phyloP scores from a whole-genome alignment of 2,113 vertebrate species.

The Gasterosteus nipponicus region DNA sequence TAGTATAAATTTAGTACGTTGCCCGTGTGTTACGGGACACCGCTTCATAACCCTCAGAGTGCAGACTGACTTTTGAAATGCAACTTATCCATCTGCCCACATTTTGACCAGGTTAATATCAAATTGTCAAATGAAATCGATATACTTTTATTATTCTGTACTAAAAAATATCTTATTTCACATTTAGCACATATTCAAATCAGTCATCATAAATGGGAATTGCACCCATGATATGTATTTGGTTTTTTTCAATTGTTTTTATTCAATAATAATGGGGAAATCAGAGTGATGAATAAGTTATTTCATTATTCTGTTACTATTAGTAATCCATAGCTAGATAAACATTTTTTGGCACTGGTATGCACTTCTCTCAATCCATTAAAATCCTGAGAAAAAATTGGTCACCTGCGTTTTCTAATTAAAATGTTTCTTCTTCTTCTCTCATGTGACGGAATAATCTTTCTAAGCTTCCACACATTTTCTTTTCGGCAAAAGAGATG shows the following conservation, averaged over 20 bases:
- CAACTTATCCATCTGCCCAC: no score
- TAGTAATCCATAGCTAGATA: background rate
- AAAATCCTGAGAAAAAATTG: background rate
- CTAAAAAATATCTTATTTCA: no score
- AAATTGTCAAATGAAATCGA: no score
- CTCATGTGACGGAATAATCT: background rate
- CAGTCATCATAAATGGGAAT: constrained; percentile 23
- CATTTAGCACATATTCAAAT: no score
- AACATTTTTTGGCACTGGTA: background rate
- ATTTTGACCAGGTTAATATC: no score
- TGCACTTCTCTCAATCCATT: background rate
- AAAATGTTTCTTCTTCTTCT: background rate
- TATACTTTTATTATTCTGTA: no score
- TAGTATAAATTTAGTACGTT: no score
- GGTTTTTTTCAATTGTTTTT: background rate
- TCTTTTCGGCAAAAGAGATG: background rate
- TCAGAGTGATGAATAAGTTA: background rate
- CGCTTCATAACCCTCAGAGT: no score
- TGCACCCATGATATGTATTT: background rate
- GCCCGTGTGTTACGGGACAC: no score
- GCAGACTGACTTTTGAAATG: no score
- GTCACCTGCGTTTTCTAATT: background rate
- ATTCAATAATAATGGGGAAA: background rate
- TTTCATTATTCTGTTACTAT: background rate
- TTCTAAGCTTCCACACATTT: background rate